Percentiles rank a stretch among this genome's conserved stretches.
phyloP scores from a whole-genome alignment of 2,113 vertebrate species.

The Tautogolabrus adspersus region DNA sequence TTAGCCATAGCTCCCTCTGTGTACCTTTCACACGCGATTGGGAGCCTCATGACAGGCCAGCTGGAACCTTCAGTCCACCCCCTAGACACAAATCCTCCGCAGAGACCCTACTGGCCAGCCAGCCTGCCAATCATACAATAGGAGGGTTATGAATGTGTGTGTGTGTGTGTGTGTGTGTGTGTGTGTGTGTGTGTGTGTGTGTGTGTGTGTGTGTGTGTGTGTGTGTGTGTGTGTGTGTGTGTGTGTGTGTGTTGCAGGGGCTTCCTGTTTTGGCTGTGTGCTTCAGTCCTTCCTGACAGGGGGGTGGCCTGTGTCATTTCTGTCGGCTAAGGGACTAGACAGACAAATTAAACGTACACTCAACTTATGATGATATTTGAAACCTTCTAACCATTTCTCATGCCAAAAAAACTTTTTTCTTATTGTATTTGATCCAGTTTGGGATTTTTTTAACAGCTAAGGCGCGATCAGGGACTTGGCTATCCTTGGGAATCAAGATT shows the following conservation, averaged over 20 bases:
- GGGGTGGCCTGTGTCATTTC: slow-evolving; percentile 79
- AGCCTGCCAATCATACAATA: slow-evolving; percentile 78
- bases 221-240: background rate
- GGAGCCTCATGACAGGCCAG: slow-evolving; percentile 77
- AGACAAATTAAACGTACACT: slow-evolving; percentile 14
- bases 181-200: too few relatives aligned
- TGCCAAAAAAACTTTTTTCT: background rate
- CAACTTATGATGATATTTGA: slow-evolving; percentile 7
- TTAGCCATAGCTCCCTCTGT: slow-evolving; percentile 57
- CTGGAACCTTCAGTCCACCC: slow-evolving; percentile 69
- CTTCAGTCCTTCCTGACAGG: slow-evolving; percentile 85
- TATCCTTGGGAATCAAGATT: background rate
- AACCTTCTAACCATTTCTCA: background rate
- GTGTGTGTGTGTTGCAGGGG: slow-evolving; percentile 1
- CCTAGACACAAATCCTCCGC: slow-evolving; percentile 45
- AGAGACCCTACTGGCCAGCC: slow-evolving; percentile 72
- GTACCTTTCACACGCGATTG: slow-evolving; percentile 74
- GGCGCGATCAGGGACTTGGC: background rate
- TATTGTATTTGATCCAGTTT: background rate
- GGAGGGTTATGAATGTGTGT: slow-evolving; percentile 70
- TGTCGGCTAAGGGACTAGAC: slow-evolving; percentile 49
- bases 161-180: slow-evolving; percentile 9
- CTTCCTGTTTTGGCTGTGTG: slow-evolving; percentile 92
- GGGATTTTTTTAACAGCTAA: background rate
- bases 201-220: too few relatives aligned